Evolutionary conservation across 2,797 vertebrate genomes (phyloP).

Genomic region (Aphelocoma californica): DNA sequence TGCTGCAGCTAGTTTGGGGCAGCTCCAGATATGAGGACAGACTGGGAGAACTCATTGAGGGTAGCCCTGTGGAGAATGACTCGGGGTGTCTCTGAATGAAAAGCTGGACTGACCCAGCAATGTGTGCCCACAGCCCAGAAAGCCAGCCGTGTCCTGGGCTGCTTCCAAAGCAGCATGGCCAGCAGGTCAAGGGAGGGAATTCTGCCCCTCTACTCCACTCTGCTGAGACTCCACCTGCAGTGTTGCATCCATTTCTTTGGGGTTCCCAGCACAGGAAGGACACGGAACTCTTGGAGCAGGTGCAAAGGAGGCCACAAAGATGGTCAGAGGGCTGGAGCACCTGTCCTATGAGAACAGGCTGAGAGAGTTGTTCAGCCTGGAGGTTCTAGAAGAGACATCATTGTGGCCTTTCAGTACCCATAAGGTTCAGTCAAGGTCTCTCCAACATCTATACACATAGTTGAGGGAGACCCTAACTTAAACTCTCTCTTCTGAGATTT

Average conservation of each 20-base stretch:
- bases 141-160: accelerated
- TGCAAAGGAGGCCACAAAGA: neutral
- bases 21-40: neutral
- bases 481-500: neutral
- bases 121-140: neutral
- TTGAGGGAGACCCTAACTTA: neutral
- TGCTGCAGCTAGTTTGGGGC: neutral
- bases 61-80: neutral
- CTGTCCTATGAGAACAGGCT: neutral
- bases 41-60: neutral
- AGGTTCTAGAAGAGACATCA: neutral
- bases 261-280: neutral
- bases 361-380: neutral
- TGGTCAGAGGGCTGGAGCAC: neutral
- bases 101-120: neutral
- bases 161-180: neutral
- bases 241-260: neutral
- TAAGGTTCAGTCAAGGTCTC: neutral
- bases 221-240: neutral
- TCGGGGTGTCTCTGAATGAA: neutral
- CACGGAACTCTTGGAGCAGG: neutral
- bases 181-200: neutral
- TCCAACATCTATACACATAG: neutral
- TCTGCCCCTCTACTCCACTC: neutral
- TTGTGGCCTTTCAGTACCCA: neutral